Percentiles rank a stretch among this genome's conserved stretches.
phyloP scores from a whole-genome alignment of 2,113 vertebrate species.

The Elanoides forficatus region DNA sequence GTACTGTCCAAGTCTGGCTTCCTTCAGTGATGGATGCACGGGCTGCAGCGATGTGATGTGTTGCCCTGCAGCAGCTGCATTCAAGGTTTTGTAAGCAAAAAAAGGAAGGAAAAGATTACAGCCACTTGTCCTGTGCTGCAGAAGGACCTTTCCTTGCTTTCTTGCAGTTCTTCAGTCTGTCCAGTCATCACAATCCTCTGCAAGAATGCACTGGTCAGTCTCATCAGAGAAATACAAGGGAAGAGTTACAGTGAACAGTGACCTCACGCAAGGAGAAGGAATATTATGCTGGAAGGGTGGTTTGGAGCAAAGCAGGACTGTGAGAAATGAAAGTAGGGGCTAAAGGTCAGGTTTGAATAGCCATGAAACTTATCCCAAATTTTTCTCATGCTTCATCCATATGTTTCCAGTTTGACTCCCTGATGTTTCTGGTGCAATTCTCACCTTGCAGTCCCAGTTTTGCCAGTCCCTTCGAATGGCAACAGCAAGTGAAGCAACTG shows the following conservation, averaged over 20 bases:
- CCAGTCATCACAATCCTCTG: background rate
- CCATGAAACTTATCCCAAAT: background rate
- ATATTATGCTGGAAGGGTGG: background rate
- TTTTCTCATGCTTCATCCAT: background rate
- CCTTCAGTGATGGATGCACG: background rate
- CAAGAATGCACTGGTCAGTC: background rate
- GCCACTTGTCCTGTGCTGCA: background rate
- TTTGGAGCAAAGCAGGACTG: background rate
- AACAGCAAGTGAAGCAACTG: background rate
- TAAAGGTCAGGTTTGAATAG: background rate
- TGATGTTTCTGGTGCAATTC: background rate
- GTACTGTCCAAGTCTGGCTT: background rate
- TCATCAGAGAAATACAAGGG: background rate
- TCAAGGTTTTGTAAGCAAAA: background rate
- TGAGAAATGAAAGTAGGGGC: background rate
- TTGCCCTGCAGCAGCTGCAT: background rate
- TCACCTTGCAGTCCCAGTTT: background rate
- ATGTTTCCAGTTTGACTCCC: background rate
- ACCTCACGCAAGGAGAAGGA: background rate
- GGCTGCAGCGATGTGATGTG: rapidly evolving
- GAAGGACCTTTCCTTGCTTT: background rate
- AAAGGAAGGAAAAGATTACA: background rate
- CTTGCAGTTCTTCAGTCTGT: background rate
- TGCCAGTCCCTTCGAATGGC: background rate
- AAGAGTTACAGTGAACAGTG: background rate